These are phyloP conservation scores for Enteromius viviparus DNA, from an alignment of 2,797 vertebrate genomes.

Conservation along the genomic window DNA sequence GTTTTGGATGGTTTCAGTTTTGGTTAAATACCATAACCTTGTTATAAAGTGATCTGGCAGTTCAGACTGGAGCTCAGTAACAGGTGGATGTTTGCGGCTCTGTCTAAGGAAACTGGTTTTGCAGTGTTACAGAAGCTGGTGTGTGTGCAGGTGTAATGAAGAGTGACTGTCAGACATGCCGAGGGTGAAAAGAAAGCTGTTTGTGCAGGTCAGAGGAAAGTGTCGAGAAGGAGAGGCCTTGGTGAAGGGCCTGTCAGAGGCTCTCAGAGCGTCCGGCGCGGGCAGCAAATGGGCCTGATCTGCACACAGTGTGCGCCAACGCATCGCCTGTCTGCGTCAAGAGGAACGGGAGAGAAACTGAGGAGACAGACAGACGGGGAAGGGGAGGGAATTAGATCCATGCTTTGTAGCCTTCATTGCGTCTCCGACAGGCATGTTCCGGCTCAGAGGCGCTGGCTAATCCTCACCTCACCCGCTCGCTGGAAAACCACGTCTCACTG, in stretches of 20 bases:
- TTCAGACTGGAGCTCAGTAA: slow-evolving; percentile 47
- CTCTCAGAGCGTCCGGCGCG: slow-evolving; percentile 71
- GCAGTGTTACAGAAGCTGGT: not conserved
- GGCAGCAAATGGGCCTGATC: slow-evolving; percentile 81
- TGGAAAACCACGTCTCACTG: slow-evolving; percentile 81
- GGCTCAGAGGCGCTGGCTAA: slow-evolving; percentile 82
- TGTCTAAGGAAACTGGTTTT: slow-evolving; percentile 53
- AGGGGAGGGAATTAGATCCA: slow-evolving; percentile 76
- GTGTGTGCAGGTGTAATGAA: slow-evolving; percentile 36
- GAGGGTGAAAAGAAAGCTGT: slow-evolving; percentile 65
- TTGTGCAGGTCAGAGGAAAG: slow-evolving; percentile 53
- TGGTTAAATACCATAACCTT: not conserved
- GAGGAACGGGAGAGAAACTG: slow-evolving; percentile 23
- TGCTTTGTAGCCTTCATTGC: slow-evolving; percentile 81
- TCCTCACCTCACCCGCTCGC: slow-evolving; percentile 79
- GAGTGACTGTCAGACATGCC: slow-evolving; percentile 55
- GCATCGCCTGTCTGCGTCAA: slow-evolving; percentile 73
- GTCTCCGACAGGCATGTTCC: slow-evolving; percentile 84
- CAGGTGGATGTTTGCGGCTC: slow-evolving; percentile 70
- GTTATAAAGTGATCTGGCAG: not conserved
- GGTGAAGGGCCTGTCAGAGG: slow-evolving; percentile 73
- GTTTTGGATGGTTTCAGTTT: not conserved
- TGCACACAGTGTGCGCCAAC: slow-evolving; percentile 68
- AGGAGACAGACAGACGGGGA: slow-evolving; percentile 24
- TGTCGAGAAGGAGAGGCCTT: slow-evolving; percentile 41